Evolutionary conservation across 2,888 invertebrate species (phyloP), one percentile per base, ranked within the genome.

Genomic region (Hedya salicella): DNA sequence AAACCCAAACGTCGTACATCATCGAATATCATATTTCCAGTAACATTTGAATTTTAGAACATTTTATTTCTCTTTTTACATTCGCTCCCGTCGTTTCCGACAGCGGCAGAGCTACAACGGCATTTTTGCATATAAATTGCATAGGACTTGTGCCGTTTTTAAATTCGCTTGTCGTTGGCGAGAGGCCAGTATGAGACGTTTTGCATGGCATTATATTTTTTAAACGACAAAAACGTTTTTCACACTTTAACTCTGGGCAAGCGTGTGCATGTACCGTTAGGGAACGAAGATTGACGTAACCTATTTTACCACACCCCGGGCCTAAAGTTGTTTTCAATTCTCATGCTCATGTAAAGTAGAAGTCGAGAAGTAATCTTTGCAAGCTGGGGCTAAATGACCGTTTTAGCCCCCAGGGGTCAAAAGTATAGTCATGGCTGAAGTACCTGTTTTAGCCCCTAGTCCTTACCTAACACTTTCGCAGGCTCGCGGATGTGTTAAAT

Each of bases 131-230:
- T 9, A n/a, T 14, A 44, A 19, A 21, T 21, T 46, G 1, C 1
- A 3, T 0, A 16, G 1, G 21, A 60, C 49, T 25, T 60, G 25
- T 39, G 16, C 3, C 46, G 3, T 36, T 62, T 62, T 8, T 13
- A 2, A 5, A 16, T n/a, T 49, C 4, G 5, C 1, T 17, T 39
- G 16, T 9, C 3, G n/a, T 53, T 66, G 66, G 66, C 48, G 30
- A 6, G 19, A 40, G 16, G 46, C 60, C 60, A 66, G 40, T 49
- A 13, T 25, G 14, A 46, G 36, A 48, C 62, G 52, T 65, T 60
- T 65, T 65, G 46, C 65, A 59, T 40, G 39, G 14, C 64, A 25
- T 50, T 64, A 52, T 40, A 53, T 53, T 60, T 57, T 65, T 65
- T 52, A 65, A 65, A 60, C 46, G 46, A 42, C 46, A 3, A 5